Conservation (phyloP, 2,113 vertebrate species). For the Barnardius zonarius region DNA sequence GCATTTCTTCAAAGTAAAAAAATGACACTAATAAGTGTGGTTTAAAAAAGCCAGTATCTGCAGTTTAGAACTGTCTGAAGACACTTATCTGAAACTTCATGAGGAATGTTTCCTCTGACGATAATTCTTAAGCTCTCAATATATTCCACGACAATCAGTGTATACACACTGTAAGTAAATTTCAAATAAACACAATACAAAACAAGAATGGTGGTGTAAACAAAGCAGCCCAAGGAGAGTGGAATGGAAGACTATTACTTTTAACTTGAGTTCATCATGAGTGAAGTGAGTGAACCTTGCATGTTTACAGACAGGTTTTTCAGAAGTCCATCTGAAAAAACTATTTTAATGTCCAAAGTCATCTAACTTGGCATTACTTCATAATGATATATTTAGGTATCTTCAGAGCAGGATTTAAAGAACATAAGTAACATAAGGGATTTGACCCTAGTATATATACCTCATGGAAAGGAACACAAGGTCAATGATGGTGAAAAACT, state of each 20-base stretch:
- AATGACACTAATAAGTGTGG: not conserved
- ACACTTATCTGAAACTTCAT: not conserved
- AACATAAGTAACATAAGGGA: not conserved
- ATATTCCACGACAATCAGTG: not conserved
- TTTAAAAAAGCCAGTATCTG: not conserved
- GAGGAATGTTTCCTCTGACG: not conserved
- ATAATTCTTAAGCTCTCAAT: not conserved
- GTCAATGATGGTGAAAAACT: not conserved
- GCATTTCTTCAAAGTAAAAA: not conserved
- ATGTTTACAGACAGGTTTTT: not conserved
- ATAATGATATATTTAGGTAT: accelerated
- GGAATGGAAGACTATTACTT: not conserved
- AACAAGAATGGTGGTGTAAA: not conserved
- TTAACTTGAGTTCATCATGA: not conserved
- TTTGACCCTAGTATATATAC: not conserved
- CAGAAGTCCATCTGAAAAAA: not conserved
- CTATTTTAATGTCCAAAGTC: not conserved
- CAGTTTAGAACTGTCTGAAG: not conserved
- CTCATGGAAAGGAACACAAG: not conserved
- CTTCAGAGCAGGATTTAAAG: not conserved
- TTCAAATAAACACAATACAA: not conserved
- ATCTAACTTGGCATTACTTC: not conserved
- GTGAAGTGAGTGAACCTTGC: not conserved
- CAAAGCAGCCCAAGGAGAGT: not conserved
- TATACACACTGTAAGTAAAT: not conserved